Conservation (phyloP, 2,113 vertebrate genomes). For the Gopherus flavomarginatus region DNA sequence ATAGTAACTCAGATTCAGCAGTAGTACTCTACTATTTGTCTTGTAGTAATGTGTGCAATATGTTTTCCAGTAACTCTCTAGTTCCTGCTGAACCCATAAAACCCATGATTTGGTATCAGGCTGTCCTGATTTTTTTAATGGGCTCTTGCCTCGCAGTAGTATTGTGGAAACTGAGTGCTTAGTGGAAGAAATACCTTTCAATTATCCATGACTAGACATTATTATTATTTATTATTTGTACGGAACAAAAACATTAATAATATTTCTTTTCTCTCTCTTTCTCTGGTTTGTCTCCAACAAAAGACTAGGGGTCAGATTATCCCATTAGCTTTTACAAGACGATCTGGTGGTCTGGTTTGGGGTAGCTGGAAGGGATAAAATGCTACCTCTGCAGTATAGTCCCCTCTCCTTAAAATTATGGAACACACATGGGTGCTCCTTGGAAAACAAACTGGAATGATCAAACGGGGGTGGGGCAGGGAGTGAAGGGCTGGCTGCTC, state of each 20-base stretch:
- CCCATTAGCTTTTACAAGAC: neutral
- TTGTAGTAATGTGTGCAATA: neutral
- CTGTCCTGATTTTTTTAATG: neutral
- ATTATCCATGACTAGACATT: neutral
- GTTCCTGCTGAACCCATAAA: neutral
- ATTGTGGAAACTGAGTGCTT: neutral
- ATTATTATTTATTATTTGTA: neutral
- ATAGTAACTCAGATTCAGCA: neutral
- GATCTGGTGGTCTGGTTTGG: neutral
- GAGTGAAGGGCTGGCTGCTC: neutral
- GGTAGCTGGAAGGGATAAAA: neutral
- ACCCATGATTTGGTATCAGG: neutral
- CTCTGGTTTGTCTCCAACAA: neutral
- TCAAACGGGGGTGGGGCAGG: neutral
- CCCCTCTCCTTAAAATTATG: neutral
- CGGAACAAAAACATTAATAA: neutral
- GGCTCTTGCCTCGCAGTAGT: neutral
- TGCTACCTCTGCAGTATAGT: neutral
- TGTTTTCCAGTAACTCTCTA: neutral
- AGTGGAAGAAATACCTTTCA: neutral
- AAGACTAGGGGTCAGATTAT: neutral
- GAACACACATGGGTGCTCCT: neutral
- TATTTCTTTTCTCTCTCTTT: neutral
- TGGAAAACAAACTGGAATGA: neutral
- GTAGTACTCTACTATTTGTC: neutral